Percentiles rank a stretch among this genome's conserved stretches.
Evolutionary conservation across 2,113 vertebrate genomes (phyloP).

Genomic region (Smithornis capensis): DNA sequence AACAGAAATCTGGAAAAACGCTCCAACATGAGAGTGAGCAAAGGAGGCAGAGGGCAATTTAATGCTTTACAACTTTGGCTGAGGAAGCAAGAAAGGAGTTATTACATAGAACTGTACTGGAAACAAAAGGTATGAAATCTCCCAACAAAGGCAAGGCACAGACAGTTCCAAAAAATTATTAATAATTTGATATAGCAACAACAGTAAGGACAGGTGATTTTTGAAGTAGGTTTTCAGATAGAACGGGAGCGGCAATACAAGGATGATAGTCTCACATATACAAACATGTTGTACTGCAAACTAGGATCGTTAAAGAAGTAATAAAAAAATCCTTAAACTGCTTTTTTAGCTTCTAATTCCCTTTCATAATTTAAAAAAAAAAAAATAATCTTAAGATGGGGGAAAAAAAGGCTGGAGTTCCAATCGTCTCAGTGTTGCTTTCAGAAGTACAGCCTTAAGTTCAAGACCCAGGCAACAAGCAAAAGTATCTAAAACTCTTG

Average conservation of each 20-base stretch:
- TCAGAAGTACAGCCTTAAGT: neutral
- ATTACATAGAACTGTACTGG: neutral
- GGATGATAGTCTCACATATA: neutral
- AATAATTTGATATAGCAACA: neutral
- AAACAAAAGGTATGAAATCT: neutral
- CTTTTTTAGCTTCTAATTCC: neutral
- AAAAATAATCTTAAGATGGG: neutral
- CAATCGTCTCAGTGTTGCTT: neutral
- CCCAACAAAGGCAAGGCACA: neutral
- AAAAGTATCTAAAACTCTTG: neutral
- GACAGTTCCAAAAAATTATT: neutral
- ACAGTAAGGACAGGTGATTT: neutral
- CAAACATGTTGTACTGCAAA: neutral
- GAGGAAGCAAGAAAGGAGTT: neutral
- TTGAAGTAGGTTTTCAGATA: neutral
- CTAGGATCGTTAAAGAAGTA: neutral
- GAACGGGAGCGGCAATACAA: rapidly evolving
- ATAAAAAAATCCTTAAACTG: neutral
- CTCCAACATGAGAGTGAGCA: neutral
- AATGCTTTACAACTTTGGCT: neutral
- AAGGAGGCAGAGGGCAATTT: neutral
- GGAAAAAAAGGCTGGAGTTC: neutral
- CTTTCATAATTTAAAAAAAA: neutral
- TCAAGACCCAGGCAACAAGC: neutral
- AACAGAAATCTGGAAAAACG: neutral